Percentiles rank a stretch among this genome's conserved stretches.
phyloP scores from a whole-genome alignment of 2,888 invertebrate species.

The Tridacna gigas region DNA sequence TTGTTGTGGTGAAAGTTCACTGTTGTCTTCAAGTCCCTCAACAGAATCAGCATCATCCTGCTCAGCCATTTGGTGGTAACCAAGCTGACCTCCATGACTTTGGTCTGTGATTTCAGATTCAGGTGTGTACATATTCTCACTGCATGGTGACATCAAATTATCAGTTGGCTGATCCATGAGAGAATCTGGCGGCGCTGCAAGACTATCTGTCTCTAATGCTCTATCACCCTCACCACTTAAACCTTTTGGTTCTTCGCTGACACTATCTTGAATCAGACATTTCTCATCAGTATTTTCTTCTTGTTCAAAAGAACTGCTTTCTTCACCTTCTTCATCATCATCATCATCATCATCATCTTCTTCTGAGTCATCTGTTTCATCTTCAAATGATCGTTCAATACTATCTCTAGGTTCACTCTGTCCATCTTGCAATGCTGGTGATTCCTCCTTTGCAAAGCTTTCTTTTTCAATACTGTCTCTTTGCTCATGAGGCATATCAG shows the following conservation, averaged over 20 bases:
- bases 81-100: conserved; percentile 61
- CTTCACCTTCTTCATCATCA: conserved; percentile 74
- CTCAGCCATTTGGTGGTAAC: conserved; percentile 63
- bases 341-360: conserved; percentile 58
- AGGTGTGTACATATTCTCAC: conserved; percentile 47
- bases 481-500: conserved; percentile 23
- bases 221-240: conserved; percentile 28
- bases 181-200: conserved; percentile 47
- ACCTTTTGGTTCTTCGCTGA: conserved; percentile 49
- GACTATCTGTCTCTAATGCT: conserved; percentile 48
- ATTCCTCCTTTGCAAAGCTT: conserved; percentile 37
- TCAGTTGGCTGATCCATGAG: conserved; percentile 56
- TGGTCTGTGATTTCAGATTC: conserved; percentile 60
- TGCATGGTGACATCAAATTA: conserved; percentile 49
- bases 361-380: conserved; percentile 46
- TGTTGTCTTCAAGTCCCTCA: conserved; percentile 58
- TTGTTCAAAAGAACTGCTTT: conserved; percentile 60
- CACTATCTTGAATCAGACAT: conserved; percentile 56
- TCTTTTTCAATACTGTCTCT: conserved; percentile 54
- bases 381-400: conserved; percentile 58
- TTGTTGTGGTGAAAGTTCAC: conserved; percentile 36
- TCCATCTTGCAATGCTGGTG: conserved; percentile 27
- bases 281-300: conserved; percentile 70
- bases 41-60: conserved; percentile 61
- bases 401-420: conserved; percentile 50